Evolutionary conservation across 2,797 vertebrate genomes (phyloP).

Genomic region (Sebastes hubbsi): DNA sequence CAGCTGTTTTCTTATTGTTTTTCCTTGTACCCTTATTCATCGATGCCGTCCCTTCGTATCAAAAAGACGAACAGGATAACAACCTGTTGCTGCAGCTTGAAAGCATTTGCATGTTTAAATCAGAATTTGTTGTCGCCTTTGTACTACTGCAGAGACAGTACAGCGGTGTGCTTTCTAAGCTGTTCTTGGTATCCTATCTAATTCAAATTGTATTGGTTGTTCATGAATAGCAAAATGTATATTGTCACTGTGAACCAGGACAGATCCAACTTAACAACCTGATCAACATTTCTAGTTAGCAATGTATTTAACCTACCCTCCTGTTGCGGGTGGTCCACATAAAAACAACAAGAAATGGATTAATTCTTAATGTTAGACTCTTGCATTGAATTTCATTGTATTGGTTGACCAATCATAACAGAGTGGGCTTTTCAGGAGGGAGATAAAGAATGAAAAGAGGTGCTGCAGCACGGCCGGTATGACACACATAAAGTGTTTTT

Average conservation of each 20-base stretch:
- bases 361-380: background rate
- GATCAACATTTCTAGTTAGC: background rate
- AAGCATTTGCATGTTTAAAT: background rate
- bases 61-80: conserved; percentile 3
- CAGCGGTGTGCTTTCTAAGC: background rate
- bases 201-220: background rate
- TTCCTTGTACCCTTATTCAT: background rate
- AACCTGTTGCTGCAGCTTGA: conserved; percentile 17
- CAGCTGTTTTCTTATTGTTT: background rate
- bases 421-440: too few relatives aligned
- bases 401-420: too few relatives aligned
- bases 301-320: background rate
- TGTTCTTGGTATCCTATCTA: background rate
- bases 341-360: background rate
- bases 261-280: background rate
- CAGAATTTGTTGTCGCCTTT: background rate
- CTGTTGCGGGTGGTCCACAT: background rate
- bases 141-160: background rate
- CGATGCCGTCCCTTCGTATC: background rate
- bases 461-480: too few relatives aligned
- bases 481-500: too few relatives aligned
- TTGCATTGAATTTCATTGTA: background rate
- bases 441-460: too few relatives aligned
- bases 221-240: background rate
- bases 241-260: background rate